Base-by-base conservation (phyloP, 2,113 vertebrate genomes). In the Regulus satrapa region DNA sequence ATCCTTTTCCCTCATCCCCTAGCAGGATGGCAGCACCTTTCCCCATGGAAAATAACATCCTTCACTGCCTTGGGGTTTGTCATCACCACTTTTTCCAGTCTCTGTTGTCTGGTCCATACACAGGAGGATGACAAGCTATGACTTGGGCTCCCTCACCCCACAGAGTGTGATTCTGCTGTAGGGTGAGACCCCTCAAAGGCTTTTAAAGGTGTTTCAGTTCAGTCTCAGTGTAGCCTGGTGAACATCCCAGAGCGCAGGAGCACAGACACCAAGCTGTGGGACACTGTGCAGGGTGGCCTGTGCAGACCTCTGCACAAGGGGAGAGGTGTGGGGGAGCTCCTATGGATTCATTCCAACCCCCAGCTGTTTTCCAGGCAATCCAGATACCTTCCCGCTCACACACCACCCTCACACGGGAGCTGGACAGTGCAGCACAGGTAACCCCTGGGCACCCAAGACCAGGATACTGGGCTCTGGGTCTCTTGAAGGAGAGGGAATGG, bases 31-130 rank as follows among this genome's bases (percentile, higher is more conserved):
- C 32, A 82, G 69, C 61, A 72, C 45, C 56, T 41, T 75, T 86
- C 52, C 77, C 0, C 0, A 21, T 20, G 31, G 64, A 84, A 71
- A 78, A 77, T 12, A 56, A 34, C 4, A 1, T 21, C 0, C 0
- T 38, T 80, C 11, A 2, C 25, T 63, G 48, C 52, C 34, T 61
- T 19, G 11, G 25, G 7, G 9, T 20, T 86, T 77, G 55, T 20
- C 20, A 21, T 45, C 38, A 32, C 4, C 38, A 9, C 38, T 48
- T 71, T 36, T 79, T 45, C 1, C 1, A 3, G 16, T n/a, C 12
- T 66, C 56, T 68, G 16, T 18, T 67, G 8, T n/a, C 48, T 89
- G 31, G 36, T 61, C 49, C 11, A 7, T 66, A 20, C 29, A 31
- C 4, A 18, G 21, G 8, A 24, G 10, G 6, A 15, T 49, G n/a